These are phyloP conservation scores for Ruditapes philippinarum DNA, from an alignment of 1,140 invertebrate genomes.

Conservation along the genomic window DNA sequence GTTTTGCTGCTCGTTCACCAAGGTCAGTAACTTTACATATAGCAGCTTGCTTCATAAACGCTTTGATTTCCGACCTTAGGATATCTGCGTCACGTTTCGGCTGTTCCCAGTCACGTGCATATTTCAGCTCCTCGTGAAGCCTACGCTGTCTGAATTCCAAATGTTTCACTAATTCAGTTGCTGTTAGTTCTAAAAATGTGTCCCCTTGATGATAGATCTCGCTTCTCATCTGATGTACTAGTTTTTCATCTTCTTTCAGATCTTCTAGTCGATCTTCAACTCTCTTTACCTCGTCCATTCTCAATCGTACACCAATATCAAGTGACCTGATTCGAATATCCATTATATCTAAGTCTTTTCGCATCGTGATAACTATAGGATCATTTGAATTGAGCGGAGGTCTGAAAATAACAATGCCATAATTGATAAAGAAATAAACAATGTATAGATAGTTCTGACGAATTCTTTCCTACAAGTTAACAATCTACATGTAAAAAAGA, in stretches of 20 bases:
- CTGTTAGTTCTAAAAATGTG: conserved; percentile 51
- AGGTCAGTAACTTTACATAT: conserved; percentile 55
- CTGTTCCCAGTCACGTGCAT: conserved; percentile 52
- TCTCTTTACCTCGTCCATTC: conserved; percentile 61
- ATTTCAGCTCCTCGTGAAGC: conserved; percentile 23
- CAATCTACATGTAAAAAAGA: no score
- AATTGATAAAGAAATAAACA: no score
- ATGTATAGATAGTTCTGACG: no score
- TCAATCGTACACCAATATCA: conserved; percentile 41
- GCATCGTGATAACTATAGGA: conserved; percentile 22
- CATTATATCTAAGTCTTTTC: conserved; percentile 61
- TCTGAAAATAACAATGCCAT: conserved; percentile 18
- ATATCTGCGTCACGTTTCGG: conserved; percentile 51
- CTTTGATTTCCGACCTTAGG: conserved; percentile 41
- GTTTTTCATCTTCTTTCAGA: conserved; percentile 5
- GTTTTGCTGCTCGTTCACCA: conserved; percentile 39
- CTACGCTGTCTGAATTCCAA: conserved; percentile 45
- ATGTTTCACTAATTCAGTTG: conserved; percentile 41
- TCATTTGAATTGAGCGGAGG: background rate
- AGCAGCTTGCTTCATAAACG: conserved; percentile 56
- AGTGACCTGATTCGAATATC: conserved; percentile 57
- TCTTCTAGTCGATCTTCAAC: conserved; percentile 54
- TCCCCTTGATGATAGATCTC: conserved; percentile 61
- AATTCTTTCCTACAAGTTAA: no score
- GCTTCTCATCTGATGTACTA: conserved; percentile 48